Evolutionary conservation across 1,140 invertebrate species (phyloP).

Genomic region (Drosophila subobscura): DNA sequence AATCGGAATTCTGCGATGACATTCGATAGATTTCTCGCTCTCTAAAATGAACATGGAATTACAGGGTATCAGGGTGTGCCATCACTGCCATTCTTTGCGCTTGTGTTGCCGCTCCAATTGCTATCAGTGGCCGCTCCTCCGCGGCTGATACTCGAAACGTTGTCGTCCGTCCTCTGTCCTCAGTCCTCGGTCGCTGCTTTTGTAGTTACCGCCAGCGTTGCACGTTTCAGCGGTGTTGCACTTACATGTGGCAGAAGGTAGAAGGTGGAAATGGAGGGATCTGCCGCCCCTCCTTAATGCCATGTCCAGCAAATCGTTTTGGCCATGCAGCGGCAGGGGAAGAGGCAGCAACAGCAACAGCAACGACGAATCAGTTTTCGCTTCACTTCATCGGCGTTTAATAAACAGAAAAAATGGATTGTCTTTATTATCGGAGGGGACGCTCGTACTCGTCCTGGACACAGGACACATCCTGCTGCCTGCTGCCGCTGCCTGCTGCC

Average conservation of each 20-base stretch:
- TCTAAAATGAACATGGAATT: too few relatives aligned
- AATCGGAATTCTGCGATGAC: too few relatives aligned
- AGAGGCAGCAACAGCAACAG: constrained; percentile 10
- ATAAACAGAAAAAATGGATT: constrained; percentile 58
- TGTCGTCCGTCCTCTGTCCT: constrained; percentile 48
- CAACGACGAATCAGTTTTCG: constrained; percentile 61
- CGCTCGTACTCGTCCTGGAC: constrained; percentile 9
- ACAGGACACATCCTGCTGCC: constrained; percentile 33
- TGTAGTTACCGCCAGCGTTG: constrained; percentile 50
- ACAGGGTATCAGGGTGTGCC: constrained; percentile 14
- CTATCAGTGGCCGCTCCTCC: constrained; percentile 46
- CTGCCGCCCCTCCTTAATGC: constrained; percentile 40
- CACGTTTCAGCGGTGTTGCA: constrained; percentile 16
- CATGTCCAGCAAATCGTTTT: constrained; percentile 70
- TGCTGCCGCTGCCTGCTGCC: neutral
- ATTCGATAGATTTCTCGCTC: too few relatives aligned
- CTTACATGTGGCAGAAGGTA: constrained; percentile 27
- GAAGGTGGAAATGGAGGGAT: constrained; percentile 32
- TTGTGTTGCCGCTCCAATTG: constrained; percentile 67
- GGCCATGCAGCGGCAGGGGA: constrained; percentile 18
- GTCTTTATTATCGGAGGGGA: constrained; percentile 65
- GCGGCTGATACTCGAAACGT: constrained; percentile 56
- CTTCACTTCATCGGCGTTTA: constrained; percentile 70
- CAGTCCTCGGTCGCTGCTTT: constrained; percentile 15
- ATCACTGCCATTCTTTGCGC: constrained; percentile 14